Percentiles rank a stretch among this genome's conserved stretches.
Evolutionary conservation across 2,113 vertebrate species (phyloP).

Genomic region (Leucosticte australis): DNA sequence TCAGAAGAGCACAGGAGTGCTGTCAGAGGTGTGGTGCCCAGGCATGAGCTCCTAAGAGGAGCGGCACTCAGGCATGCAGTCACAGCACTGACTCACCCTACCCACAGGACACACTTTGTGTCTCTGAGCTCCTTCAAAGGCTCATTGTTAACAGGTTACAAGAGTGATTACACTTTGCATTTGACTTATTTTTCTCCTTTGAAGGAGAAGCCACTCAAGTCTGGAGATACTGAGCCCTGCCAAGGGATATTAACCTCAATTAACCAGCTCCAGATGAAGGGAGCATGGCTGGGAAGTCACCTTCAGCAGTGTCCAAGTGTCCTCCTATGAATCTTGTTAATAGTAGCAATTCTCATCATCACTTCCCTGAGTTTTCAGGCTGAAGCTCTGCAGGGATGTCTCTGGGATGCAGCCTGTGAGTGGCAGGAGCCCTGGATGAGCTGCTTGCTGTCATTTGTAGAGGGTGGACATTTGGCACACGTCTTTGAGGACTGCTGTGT

Average conservation of each 20-base stretch:
- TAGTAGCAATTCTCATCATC: not conserved
- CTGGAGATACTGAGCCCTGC: not conserved
- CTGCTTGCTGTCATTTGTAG: not conserved
- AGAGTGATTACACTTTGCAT: not conserved
- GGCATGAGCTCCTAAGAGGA: not conserved
- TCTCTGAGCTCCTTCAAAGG: not conserved
- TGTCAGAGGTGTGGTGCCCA: not conserved
- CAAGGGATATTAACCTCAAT: slow-evolving; percentile 22
- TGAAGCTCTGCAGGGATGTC: not conserved
- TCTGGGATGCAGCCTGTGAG: not conserved
- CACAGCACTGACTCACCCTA: not conserved
- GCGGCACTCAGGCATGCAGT: not conserved
- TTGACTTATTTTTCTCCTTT: not conserved
- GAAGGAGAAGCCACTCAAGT: not conserved
- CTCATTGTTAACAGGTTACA: not conserved
- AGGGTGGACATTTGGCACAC: not conserved
- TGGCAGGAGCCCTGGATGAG: not conserved
- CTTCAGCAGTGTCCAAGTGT: not conserved
- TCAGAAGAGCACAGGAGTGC: not conserved
- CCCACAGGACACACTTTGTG: not conserved
- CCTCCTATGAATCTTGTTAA: not conserved
- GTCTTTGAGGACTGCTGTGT: not conserved
- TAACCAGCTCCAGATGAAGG: not conserved
- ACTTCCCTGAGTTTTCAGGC: not conserved
- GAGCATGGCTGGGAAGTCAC: not conserved